Conservation (phyloP, 1,140 invertebrate genomes). For the Periplaneta americana region DNA sequence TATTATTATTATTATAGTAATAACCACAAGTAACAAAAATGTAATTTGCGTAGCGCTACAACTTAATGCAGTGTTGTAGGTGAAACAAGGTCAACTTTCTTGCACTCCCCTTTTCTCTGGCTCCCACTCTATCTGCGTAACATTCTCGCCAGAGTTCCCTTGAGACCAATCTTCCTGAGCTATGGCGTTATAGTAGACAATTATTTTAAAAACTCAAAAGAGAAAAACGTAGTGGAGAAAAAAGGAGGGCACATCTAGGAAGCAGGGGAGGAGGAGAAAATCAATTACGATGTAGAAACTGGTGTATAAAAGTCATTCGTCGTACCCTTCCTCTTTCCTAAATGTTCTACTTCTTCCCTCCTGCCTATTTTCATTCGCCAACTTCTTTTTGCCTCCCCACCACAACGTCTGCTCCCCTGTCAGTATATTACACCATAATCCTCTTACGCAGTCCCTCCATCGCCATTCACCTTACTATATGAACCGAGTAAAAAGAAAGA, state of each 20-base stretch:
- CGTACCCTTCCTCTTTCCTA: background rate
- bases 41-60: background rate
- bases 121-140: no score
- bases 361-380: background rate
- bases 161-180: background rate
- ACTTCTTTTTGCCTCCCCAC: background rate
- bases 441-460: background rate
- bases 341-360: background rate
- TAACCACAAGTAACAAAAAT: background rate
- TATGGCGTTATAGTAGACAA: background rate
- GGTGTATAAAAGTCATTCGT: background rate
- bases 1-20: no score
- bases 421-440: background rate
- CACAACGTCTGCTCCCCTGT: background rate
- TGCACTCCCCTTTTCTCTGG: background rate
- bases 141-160: background rate
- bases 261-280: background rate
- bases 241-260: background rate
- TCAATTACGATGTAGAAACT: background rate
- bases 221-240: background rate
- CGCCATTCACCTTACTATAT: background rate
- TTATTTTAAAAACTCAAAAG: background rate
- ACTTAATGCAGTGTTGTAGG: background rate
- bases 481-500: background rate
- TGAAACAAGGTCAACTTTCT: background rate